Conservation (phyloP, 2,113 vertebrate genomes). For the zebrafish (Danio rerio) region GRCz12tu NC_133184.1:48589501-48590000, state of each 20-base stretch:
- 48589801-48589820: constrained; percentile 23
- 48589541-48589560: constrained; percentile 56
- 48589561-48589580: constrained; percentile 55
- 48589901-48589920: constrained; percentile 24
- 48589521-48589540: constrained; percentile 39
- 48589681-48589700: constrained; percentile 57
- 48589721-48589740: constrained; percentile 41
- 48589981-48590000: constrained; percentile 59
- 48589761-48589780: constrained; percentile 25
- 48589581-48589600: constrained; percentile 52
- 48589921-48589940: constrained; percentile 51
- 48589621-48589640: constrained; percentile 50
- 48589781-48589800: constrained; percentile 7
- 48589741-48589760: constrained; percentile 35
- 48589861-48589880: constrained; percentile 12
- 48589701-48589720: constrained; percentile 39
- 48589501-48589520: constrained; percentile 53
- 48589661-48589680: constrained; percentile 50
- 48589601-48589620: constrained; percentile 59
- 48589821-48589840: constrained; percentile 24
- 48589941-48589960: constrained; percentile 55
- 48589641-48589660: constrained; percentile 50
- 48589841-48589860: constrained; percentile 28
- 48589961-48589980: constrained; percentile 33
- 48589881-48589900: constrained; percentile 25